Evolutionary conservation across 2,797 vertebrate species (phyloP).

Genomic region (Chrosomus eos): DNA sequence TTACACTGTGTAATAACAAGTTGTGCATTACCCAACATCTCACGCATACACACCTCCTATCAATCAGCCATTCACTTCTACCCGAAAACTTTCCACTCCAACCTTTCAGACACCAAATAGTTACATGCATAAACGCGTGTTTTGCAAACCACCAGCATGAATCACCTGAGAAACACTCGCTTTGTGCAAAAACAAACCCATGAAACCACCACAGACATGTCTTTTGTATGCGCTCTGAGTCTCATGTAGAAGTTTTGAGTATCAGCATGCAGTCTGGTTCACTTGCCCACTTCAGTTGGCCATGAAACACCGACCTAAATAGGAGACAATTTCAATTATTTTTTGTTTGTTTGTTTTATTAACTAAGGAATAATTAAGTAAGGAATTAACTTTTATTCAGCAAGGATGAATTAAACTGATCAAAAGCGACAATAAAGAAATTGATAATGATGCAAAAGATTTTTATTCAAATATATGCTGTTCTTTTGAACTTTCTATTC

Average conservation of each 20-base stretch:
- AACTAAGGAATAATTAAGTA: too few relatives aligned
- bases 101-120: not conserved
- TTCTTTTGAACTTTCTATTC: not conserved
- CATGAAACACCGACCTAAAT: not conserved
- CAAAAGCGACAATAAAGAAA: not conserved
- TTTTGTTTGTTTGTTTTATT: not conserved
- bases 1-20: not conserved
- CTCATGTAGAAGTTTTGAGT: not conserved
- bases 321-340: not conserved
- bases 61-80: slow-evolving; percentile 15
- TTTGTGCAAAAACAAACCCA: slow-evolving; percentile 29
- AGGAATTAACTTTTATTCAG: not conserved
- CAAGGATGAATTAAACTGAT: not conserved
- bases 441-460: not conserved
- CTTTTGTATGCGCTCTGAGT: not conserved
- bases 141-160: slow-evolving; percentile 31
- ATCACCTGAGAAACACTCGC: slow-evolving; percentile 39
- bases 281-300: not conserved
- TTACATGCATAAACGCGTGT: slow-evolving; percentile 8
- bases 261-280: not conserved
- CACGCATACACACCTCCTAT: not conserved
- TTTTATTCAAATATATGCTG: not conserved
- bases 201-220: slow-evolving; percentile 30
- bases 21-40: not conserved
- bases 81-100: not conserved